Evolutionary conservation across 2,888 invertebrate genomes (phyloP).

Genomic region (Hemaris fuciformis): DNA sequence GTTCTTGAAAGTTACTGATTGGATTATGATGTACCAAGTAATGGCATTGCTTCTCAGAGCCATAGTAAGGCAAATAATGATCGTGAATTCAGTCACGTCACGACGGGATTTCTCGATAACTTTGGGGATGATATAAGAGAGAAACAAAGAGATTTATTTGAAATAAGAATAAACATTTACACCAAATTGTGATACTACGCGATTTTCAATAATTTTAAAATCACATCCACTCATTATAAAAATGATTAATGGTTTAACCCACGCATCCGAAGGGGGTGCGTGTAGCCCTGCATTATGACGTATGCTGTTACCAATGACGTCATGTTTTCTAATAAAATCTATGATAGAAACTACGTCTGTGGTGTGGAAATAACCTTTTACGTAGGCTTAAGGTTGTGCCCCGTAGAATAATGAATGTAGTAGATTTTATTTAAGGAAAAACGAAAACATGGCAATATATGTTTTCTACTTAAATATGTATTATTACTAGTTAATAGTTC

Average conservation of each 20-base stretch:
- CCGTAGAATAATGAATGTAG: not conserved
- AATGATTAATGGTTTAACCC: not conserved
- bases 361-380: not conserved
- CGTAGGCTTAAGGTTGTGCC: not conserved
- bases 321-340: not conserved
- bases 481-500: too few species aligned
- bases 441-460: too few species aligned
- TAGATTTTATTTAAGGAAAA: too few species aligned
- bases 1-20: slow-evolving; percentile 8
- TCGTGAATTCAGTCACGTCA: too few species aligned
- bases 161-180: too few species aligned
- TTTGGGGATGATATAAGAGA: too few species aligned
- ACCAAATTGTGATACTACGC: too few species aligned
- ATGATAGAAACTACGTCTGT: not conserved
- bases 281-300: not conserved
- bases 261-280: not conserved
- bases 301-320: not conserved
- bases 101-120: too few species aligned
- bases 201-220: too few species aligned
- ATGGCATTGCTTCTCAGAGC: not conserved
- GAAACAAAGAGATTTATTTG: too few species aligned
- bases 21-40: not conserved
- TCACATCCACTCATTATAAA: not conserved
- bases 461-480: too few species aligned
- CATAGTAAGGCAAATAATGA: too few species aligned